Percentiles rank a stretch among this genome's conserved stretches.
Conservation (phyloP, 92 coral and sea anemone genomes). For the Siderastrea radians region DNA sequence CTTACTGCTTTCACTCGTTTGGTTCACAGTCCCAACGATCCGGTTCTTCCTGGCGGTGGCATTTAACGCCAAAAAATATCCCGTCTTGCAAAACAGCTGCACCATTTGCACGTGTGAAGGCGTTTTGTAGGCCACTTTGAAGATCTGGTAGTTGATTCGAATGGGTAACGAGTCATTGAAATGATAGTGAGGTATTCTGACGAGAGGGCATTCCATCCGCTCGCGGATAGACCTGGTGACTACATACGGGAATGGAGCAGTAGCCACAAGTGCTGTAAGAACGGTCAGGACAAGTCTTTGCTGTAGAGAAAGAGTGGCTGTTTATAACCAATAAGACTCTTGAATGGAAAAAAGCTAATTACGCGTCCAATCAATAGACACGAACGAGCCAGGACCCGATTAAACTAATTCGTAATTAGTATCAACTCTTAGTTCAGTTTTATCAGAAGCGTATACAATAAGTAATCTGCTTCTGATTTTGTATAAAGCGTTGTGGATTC, state of each 20-base stretch:
- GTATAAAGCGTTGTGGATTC: too few species aligned
- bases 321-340: too few species aligned
- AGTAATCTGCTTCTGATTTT: too few species aligned
- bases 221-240: not conserved
- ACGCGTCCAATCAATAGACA: too few species aligned
- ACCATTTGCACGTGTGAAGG: slow-evolving; percentile 64
- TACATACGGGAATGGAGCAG: slow-evolving; percentile 24
- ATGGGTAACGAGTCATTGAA: slow-evolving; percentile 3
- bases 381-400: too few species aligned
- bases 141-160: slow-evolving; percentile 68
- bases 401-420: too few species aligned
- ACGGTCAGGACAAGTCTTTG: not conserved
- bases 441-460: too few species aligned
- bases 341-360: too few species aligned
- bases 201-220: not conserved
- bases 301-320: not conserved
- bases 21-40: slow-evolving; percentile 59
- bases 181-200: not conserved
- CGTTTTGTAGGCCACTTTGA: slow-evolving; percentile 32
- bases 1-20: slow-evolving; percentile 67
- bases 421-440: too few species aligned
- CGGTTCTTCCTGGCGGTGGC: slow-evolving; percentile 35
- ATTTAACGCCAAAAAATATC: slow-evolving; percentile 64
- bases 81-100: slow-evolving; percentile 76
- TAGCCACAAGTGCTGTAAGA: not conserved